These are phyloP conservation scores for Trialeurodes vaporariorum DNA, from an alignment of 1,140 invertebrate genomes.

Conservation along the genomic window DNA sequence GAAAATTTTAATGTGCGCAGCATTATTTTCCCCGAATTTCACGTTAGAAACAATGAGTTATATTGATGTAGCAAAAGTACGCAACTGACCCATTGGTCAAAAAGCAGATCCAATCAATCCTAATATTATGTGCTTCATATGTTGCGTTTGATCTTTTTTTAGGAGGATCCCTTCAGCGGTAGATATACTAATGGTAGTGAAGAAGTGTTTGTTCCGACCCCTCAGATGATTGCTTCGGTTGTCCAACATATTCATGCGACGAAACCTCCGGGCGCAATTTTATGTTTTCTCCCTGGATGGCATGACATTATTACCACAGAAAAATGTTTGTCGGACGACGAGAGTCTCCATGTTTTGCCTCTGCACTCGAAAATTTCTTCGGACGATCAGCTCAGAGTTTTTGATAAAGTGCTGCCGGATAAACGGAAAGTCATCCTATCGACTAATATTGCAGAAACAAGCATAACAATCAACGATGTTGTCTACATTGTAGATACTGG, in stretches of 20 bases:
- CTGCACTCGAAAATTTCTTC: slow-evolving; percentile 19
- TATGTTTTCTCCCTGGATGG: slow-evolving; percentile 21
- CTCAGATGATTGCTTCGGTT: slow-evolving; percentile 2
- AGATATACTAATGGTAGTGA: too few relatives aligned
- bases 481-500: slow-evolving; percentile 63
- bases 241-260: slow-evolving; percentile 14
- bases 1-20: too few relatives aligned
- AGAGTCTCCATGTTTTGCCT: slow-evolving; percentile 13
- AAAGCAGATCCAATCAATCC: too few relatives aligned
- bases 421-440: slow-evolving; percentile 48
- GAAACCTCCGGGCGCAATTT: slow-evolving; percentile 16
- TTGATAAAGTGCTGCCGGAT: slow-evolving; percentile 12
- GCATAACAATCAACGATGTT: slow-evolving; percentile 83
- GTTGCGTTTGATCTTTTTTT: too few relatives aligned
- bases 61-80: too few relatives aligned
- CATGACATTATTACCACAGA: slow-evolving; percentile 15
- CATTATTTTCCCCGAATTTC: too few relatives aligned
- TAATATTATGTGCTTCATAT: too few relatives aligned
- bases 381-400: slow-evolving; percentile 18
- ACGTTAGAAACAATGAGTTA: too few relatives aligned
- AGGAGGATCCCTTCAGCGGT: too few relatives aligned
- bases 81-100: too few relatives aligned
- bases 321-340: background rate
- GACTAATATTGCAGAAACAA: slow-evolving; percentile 72
- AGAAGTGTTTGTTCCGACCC: slow-evolving; percentile 12